Evolutionary conservation across 2,113 vertebrate species (phyloP), one percentile per base, ranked within the genome.

Genomic region (Nyctibius bracteatus): DNA sequence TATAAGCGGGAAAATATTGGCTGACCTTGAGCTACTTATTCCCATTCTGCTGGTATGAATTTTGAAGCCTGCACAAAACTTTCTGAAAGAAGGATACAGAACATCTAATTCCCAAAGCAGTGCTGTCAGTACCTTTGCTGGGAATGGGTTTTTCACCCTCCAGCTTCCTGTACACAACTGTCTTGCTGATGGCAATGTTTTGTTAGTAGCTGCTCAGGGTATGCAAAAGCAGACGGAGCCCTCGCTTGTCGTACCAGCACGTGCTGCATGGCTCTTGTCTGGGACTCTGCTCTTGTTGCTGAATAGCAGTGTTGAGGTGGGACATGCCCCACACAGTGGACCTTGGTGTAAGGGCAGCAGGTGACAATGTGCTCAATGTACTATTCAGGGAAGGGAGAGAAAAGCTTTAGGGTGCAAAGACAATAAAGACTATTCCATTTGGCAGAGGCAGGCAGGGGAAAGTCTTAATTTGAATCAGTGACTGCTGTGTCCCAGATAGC

Each of bases 51-150:
- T 61, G 8, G 14, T 30, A 12, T 20, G 41, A 57, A 33, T 49
- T 37, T 65, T 81, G 51, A 77, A 65, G 7, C 2, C 4, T 14
- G 5, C 3, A 2, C 8, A 31, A 70, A 75, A 28, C 15, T 59
- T 86, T 44, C 12, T 33, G 31, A 22, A 88, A 86, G 31, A 31
- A 73, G 4, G 21, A 3, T 47, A 41, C 6, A 30, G 12, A 12
- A 3, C 18, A 30, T 35, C 47, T 39, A 0, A 0, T 37, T 84
- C 31, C 13, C 10, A 58, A 61, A 81, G 22, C 2, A 37, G 7
- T 16, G 15, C 19, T 44, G 2, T 65, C 20, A 35, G 14, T 68
- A 18, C 5, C 8, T 72, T 63, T 59, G 46, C 8, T 46, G 41
- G 35, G 16, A 44, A 35, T 2, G 27, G n/a, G 1, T 3, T 16